Percentiles rank a stretch among this genome's conserved stretches.
phyloP scores from a whole-genome alignment of 2,113 vertebrate species.

The Phoxinus phoxinus region DNA sequence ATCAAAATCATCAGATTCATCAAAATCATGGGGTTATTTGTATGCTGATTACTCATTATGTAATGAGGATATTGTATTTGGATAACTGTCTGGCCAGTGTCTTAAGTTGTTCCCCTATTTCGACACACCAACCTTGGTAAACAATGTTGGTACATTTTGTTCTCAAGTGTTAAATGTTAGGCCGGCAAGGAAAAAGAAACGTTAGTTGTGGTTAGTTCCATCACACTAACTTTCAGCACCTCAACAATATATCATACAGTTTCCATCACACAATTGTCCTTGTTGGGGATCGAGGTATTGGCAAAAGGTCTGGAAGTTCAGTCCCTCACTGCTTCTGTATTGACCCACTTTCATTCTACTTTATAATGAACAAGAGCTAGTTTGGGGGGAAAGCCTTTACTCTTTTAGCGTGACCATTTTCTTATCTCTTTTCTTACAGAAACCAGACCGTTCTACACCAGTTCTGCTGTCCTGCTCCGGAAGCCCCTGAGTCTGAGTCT shows the following conservation, averaged over 20 bases:
- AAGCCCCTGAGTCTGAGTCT: constrained; percentile 83
- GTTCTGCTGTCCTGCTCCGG: constrained; percentile 98
- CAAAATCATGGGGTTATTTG: too few relatives aligned
- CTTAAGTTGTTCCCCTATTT: too few relatives aligned
- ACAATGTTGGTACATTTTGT: too few relatives aligned
- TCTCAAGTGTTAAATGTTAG: too few relatives aligned
- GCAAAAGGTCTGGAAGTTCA: neutral
- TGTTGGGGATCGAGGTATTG: neutral
- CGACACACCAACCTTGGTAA: too few relatives aligned
- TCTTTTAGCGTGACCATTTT: neutral
- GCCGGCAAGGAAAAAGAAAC: too few relatives aligned
- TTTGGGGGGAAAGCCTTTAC: neutral
- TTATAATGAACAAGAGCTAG: neutral
- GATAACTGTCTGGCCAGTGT: too few relatives aligned
- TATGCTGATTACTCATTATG: too few relatives aligned
- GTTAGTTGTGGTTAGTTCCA: too few relatives aligned
- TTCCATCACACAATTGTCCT: neutral
- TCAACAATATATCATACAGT: neutral
- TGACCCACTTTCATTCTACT: neutral
- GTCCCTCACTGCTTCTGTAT: neutral
- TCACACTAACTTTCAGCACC: neutral
- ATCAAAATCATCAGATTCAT: too few relatives aligned
- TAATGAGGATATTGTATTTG: too few relatives aligned
- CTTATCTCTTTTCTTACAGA: constrained; percentile 69
- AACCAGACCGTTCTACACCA: constrained; percentile 98